phyloP scores from a whole-genome alignment of 2,113 vertebrate genomes.

The Marmota flaviventris region DNA sequence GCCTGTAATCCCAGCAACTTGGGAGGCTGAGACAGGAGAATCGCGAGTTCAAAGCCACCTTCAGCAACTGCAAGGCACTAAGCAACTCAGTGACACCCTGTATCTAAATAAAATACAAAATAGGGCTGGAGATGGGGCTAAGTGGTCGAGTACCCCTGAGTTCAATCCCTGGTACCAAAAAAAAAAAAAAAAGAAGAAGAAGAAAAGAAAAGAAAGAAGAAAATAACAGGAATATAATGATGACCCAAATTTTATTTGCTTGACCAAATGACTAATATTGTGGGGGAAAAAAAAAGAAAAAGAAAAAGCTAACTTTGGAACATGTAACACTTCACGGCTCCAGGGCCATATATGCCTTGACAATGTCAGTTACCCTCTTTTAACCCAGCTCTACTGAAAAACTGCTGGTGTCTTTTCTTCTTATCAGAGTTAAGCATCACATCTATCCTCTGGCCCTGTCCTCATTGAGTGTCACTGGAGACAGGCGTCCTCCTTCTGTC shows the following conservation, averaged over 20 bases:
- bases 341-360: not conserved
- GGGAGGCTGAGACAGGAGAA: too few relatives aligned
- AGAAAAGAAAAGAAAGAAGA: not conserved
- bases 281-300: too few relatives aligned
- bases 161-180: too few relatives aligned
- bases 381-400: conserved; percentile 52
- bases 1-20: too few relatives aligned
- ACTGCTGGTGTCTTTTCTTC: not conserved
- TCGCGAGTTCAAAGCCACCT: too few relatives aligned
- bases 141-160: too few relatives aligned
- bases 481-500: conserved; percentile 41
- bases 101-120: too few relatives aligned
- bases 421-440: conserved; percentile 26
- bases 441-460: conserved; percentile 8
- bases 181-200: too few relatives aligned
- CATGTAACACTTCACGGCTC: not conserved
- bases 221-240: not conserved
- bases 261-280: not conserved
- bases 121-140: too few relatives aligned
- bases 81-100: too few relatives aligned
- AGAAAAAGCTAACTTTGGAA: not conserved
- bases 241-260: conserved; percentile 28
- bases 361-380: not conserved
- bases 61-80: too few relatives aligned
- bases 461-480: not conserved